Base-by-base conservation (phyloP, 1,140 invertebrate genomes). In the Dreissena polymorpha region DNA sequence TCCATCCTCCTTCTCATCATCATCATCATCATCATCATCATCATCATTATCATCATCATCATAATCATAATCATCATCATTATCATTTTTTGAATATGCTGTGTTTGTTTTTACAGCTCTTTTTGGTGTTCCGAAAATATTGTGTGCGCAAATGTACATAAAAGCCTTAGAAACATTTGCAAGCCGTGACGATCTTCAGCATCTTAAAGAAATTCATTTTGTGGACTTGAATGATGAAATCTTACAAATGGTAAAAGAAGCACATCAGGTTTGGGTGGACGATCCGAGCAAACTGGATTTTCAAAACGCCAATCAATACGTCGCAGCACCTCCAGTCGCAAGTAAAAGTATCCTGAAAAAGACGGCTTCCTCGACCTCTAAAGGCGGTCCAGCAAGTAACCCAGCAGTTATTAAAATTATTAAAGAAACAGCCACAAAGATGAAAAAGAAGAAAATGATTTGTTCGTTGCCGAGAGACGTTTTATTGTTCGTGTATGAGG, bases 191-290 rank as follows among this genome's bases (percentile, higher is more conserved):
- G 1, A 2, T 39, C 49, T 53, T 0, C 16, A 25, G 18, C 8
- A 2, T 39, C 0, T 78, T 3, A 70, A 77, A 69, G 85, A 88
- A 65, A 77, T 88, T 25, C 85, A 88, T 51, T 85, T 88, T 69
- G 72, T 88, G 60, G 87, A 86, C 67, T 67, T 86, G 14, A 85
- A 55, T 27, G 75, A 75, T n/a, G 83, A 81, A 10, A 85, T 88
- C 14, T 23, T 86, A 8, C 39, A 78, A 18, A 50, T 83, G 49
- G 76, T 86, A 18, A 63, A 78, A 3, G 50, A 71, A 8, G 71
- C 53, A 16, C 57, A 84, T 67, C 23, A 74, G 57, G 57, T 29
- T 21, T 86, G 51, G 63, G 39, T 51, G 49, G 14, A 57, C 0
- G 50, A 83, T 8, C 57, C 70, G n/a, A 12, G 0, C 25, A 49